These are phyloP conservation scores for Cuculus canorus DNA, from an alignment of 2,797 vertebrate genomes.

Conservation along the genomic window DNA sequence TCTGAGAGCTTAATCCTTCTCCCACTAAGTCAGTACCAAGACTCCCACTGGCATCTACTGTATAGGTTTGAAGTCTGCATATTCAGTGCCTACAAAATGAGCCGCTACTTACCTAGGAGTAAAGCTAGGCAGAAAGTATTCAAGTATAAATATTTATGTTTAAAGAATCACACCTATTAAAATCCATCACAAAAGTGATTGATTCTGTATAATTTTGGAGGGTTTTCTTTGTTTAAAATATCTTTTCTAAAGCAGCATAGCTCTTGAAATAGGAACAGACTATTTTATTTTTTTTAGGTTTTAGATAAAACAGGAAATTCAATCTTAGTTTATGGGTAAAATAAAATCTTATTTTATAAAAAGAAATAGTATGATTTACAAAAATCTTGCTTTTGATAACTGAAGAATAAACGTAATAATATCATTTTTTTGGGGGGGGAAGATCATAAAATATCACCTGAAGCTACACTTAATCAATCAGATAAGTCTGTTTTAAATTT, in stretches of 20 bases:
- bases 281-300: background rate
- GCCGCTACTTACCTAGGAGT: constrained; percentile 1
- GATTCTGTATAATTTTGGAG: background rate
- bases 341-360: background rate
- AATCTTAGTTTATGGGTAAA: background rate
- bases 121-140: constrained; percentile 30
- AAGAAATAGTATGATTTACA: background rate
- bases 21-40: background rate
- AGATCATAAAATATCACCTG: background rate
- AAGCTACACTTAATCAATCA: background rate
- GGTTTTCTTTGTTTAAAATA: background rate
- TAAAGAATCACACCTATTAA: constrained; percentile 1
- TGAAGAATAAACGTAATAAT: background rate
- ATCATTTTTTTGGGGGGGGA: background rate
- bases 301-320: background rate
- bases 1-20: constrained; percentile 39
- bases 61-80: background rate
- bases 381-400: background rate
- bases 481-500: background rate
- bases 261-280: background rate
- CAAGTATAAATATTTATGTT: constrained; percentile 32
- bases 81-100: background rate
- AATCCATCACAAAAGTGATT: constrained; percentile 2
- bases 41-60: constrained; percentile 37
- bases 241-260: background rate